Evolutionary conservation across 1,140 invertebrate genomes (phyloP), one percentile per base, ranked within the genome.

Genomic region (Mylabris phalerata): DNA sequence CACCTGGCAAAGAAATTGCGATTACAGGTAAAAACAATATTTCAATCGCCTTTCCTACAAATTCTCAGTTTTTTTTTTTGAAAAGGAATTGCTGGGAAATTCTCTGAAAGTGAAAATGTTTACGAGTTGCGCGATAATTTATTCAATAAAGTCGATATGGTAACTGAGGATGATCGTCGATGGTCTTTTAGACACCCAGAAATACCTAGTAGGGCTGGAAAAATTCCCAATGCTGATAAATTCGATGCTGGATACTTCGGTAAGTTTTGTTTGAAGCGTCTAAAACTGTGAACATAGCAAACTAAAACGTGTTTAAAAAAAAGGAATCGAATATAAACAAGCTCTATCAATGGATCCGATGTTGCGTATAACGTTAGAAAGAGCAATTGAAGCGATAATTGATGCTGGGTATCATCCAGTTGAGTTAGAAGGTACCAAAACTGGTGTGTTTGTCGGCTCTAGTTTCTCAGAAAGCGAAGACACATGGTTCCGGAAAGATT

Each of bases 301-400:
- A 19, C 19, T 19, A 19, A 19, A 19, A 19, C 1, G 19, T 19
- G 19, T 19, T 13, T 19, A 19, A 19, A 19, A 19, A 19, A 19
- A 19, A 19, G 19, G 19, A 19, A 19, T 92, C 1, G 86, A 88
- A 62, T 86, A 81, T 64, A 89, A 90, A 61, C 88, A 93, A 70
- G 89, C 90, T 0, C 82, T 93, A 60, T 81, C 80, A 4, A 90
- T 94, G 88, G 92, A 95, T 66, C 92, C 92, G 0, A 91, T 93
- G 84, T 82, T 89, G 61, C 79, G 92, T 55, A 82, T 93, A 57
- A 72, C 94, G 7, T 70, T 95, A 24, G 93, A 95, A 72, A 84
- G 87, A 46, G 78, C 89, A 0, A 90, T 89, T 67, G 93, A 95
- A 77, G 88, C 90, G 2, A 82, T 95, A 10, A 75, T 93, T 55